Percentiles rank a stretch among this genome's conserved stretches.
phyloP scores from a whole-genome alignment of 92 coral and sea anemone species.

The Montipora capitata region DNA sequence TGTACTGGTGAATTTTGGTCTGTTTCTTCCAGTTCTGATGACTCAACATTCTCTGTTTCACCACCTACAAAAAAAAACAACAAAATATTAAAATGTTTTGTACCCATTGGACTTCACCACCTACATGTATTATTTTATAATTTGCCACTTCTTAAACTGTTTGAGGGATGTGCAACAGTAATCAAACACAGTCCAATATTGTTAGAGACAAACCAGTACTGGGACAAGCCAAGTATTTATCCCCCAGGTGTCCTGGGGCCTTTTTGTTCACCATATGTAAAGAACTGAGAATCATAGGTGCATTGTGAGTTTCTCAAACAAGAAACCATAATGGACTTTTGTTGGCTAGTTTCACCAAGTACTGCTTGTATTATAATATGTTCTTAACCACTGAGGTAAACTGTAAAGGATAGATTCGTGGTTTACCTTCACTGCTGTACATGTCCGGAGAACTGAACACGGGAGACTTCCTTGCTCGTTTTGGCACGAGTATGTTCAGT shows the following conservation, averaged over 20 bases:
- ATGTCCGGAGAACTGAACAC: neutral
- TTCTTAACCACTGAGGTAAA: constrained; percentile 15
- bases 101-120: neutral
- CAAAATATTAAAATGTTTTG: constrained; percentile 7
- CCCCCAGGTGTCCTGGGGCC: constrained; percentile 27
- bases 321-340: constrained; percentile 18
- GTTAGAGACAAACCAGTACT: constrained; percentile 7
- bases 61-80: constrained; percentile 27
- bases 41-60: constrained; percentile 40
- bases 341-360: constrained; percentile 30
- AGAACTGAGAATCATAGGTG: constrained; percentile 36
- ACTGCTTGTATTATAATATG: constrained; percentile 19
- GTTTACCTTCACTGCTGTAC: constrained; percentile 39
- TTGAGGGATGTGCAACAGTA: constrained; percentile 32
- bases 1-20: constrained; percentile 11
- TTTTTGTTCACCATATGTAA: constrained; percentile 19
- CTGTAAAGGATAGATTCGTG: constrained; percentile 24
- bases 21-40: constrained; percentile 35
- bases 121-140: constrained; percentile 8
- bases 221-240: constrained; percentile 44
- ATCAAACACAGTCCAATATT: constrained; percentile 29
- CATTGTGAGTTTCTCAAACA: constrained; percentile 32
- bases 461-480: constrained; percentile 43
- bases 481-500: constrained; percentile 64
- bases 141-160: constrained; percentile 26